Percentiles rank a stretch among this genome's conserved stretches.
Conservation (phyloP, 1,140 invertebrate genomes). For the Drosophila oshimai region DNA sequence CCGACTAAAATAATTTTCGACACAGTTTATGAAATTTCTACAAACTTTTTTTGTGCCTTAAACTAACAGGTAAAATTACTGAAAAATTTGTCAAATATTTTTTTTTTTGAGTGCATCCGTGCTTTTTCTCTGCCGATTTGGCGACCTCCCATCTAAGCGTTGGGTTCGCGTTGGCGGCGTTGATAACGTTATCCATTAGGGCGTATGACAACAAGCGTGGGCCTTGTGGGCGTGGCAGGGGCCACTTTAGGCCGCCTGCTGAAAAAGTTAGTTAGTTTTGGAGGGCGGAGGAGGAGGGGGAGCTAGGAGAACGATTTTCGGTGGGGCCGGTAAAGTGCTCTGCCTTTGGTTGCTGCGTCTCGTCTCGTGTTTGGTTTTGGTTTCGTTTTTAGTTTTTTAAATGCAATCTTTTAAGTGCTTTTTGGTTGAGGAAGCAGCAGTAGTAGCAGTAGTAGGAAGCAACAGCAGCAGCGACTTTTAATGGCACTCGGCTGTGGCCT, state of each 20-base stretch:
- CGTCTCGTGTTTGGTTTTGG: slow-evolving; percentile 61
- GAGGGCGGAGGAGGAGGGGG: not conserved
- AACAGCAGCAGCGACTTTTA: slow-evolving; percentile 57
- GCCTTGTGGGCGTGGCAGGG: slow-evolving; percentile 19
- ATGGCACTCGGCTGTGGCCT: slow-evolving; percentile 58
- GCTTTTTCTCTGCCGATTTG: not conserved
- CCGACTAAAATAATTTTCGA: too few species aligned
- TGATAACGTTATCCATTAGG: slow-evolving; percentile 72
- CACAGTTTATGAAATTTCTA: too few species aligned
- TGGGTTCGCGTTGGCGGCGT: slow-evolving; percentile 53
- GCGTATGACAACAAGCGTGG: slow-evolving; percentile 42
- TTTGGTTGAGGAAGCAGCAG: slow-evolving; percentile 57
- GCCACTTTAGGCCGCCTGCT: slow-evolving; percentile 42
- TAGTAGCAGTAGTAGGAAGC: slow-evolving; percentile 11
- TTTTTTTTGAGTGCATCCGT: not conserved
- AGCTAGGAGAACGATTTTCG: too few species aligned
- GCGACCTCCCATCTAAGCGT: slow-evolving; percentile 29
- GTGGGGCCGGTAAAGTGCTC: slow-evolving; percentile 28
- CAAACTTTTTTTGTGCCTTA: too few species aligned
- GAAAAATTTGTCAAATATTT: too few species aligned
- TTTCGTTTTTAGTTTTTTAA: slow-evolving; percentile 58
- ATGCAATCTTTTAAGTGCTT: slow-evolving; percentile 74
- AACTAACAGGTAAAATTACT: accelerated
- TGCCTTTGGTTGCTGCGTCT: slow-evolving; percentile 31
- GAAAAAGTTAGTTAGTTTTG: slow-evolving; percentile 61